Evolutionary conservation across 2,797 vertebrate genomes (phyloP).

Genomic region (Cyclopterus lumpus): DNA sequence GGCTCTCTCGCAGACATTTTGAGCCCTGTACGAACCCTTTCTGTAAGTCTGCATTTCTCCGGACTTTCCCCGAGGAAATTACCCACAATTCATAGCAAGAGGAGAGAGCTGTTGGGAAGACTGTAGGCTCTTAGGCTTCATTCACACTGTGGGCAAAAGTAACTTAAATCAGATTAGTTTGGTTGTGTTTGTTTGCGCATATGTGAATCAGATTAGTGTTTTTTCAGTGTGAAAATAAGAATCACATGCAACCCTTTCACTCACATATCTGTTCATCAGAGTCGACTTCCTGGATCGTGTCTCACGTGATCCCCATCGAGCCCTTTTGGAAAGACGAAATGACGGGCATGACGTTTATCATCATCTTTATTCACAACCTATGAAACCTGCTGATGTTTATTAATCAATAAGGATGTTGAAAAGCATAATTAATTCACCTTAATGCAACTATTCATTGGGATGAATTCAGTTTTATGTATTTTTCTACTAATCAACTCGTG

Average conservation of each 20-base stretch:
- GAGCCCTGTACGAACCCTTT: neutral
- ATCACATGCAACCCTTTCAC: neutral
- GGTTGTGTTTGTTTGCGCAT: no score
- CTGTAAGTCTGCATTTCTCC: neutral
- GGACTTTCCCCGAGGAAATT: no score
- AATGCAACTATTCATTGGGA: neutral
- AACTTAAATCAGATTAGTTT: no score
- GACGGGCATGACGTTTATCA: neutral
- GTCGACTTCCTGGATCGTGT: neutral
- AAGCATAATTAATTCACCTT: neutral
- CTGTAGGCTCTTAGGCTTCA: no score
- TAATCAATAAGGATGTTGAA: neutral
- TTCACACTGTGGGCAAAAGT: no score
- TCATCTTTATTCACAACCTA: neutral
- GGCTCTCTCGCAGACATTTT: neutral
- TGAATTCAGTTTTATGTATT: neutral
- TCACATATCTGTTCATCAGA: no score
- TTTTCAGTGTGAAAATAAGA: neutral
- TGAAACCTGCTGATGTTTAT: neutral
- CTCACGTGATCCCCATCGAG: neutral
- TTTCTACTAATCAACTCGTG: neutral
- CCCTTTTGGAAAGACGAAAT: neutral
- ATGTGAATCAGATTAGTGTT: no score
- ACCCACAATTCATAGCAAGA: no score
- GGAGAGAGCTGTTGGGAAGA: no score